These are phyloP conservation scores for Nerophis lumbriciformis DNA, from an alignment of 2,113 vertebrate genomes.

Conservation along the genomic window DNA sequence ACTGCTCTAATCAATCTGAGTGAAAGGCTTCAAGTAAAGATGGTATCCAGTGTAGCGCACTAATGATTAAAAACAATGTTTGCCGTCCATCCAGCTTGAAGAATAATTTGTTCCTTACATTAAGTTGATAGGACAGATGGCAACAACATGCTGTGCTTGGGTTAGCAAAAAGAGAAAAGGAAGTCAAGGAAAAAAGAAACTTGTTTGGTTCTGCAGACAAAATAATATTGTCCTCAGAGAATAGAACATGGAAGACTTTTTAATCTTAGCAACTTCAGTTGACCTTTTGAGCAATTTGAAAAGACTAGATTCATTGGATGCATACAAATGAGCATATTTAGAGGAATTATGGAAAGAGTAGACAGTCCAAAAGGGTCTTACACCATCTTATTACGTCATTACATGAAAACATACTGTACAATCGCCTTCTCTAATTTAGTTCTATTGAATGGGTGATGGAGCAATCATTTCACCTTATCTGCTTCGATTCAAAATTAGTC, in stretches of 20 bases:
- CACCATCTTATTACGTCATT: too few species aligned
- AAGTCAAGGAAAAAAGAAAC: constrained; percentile 6
- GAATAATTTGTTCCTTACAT: constrained; percentile 42
- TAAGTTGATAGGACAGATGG: constrained; percentile 19
- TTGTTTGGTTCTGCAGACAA: constrained; percentile 1
- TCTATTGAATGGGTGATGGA: too few species aligned
- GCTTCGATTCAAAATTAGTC: constrained; percentile 30
- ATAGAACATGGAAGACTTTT: constrained; percentile 11
- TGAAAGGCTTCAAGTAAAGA: constrained; percentile 41
- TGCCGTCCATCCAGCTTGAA: constrained; percentile 20
- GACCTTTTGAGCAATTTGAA: constrained; percentile 27
- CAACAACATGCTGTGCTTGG: constrained; percentile 13
- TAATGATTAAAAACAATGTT: constrained; percentile 42
- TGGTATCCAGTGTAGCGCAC: constrained; percentile 17
- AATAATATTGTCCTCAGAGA: neutral
- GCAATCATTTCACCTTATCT: constrained; percentile 4
- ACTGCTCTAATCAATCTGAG: constrained; percentile 46
- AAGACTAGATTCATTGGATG: constrained; percentile 33
- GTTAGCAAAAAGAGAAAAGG: constrained; percentile 25
- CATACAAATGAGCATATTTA: constrained; percentile 38
- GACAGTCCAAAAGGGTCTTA: too few species aligned
- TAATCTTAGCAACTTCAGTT: constrained; percentile 17
- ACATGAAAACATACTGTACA: too few species aligned
- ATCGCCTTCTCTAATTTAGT: too few species aligned
- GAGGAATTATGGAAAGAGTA: constrained; percentile 1